Evolutionary conservation across 2,797 vertebrate genomes (phyloP).

Genomic region (Ceryle rudis): DNA sequence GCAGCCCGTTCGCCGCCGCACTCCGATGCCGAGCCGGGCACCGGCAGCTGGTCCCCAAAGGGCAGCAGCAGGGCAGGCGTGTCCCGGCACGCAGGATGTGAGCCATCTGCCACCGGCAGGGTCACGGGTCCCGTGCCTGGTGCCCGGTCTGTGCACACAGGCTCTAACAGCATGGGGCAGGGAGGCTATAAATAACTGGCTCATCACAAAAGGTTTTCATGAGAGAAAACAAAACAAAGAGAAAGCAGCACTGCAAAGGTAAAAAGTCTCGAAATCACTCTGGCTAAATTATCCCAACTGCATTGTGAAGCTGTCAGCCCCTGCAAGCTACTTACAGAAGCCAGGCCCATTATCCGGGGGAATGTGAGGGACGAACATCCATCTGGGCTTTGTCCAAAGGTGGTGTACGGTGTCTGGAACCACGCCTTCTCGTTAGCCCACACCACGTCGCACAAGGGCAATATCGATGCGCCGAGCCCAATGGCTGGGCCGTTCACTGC

Average conservation of each 20-base stretch:
- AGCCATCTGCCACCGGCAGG: neutral
- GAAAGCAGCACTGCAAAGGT: neutral
- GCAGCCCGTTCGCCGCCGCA: no score
- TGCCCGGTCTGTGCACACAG: neutral
- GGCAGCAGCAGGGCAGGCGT: neutral
- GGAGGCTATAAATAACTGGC: neutral
- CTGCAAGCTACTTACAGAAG: conserved; percentile 88
- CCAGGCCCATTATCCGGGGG: conserved; percentile 94
- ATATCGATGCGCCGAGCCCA: conserved; percentile 92
- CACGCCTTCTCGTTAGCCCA: conserved; percentile 99
- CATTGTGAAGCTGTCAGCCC: neutral
- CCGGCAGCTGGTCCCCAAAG: no score
- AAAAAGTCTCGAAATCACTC: neutral
- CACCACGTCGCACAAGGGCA: conserved; percentile 96
- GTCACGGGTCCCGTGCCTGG: neutral
- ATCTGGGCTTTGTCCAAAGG: conserved; percentile 95
- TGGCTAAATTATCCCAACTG: neutral
- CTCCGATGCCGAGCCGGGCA: no score
- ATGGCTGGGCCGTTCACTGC: conserved; percentile 95
- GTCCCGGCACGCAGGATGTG: neutral
- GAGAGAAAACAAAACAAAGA: neutral
- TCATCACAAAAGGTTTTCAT: conserved; percentile 15
- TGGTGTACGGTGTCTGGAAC: conserved; percentile 97
- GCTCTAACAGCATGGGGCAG: neutral
- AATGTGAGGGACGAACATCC: conserved; percentile 95